Evolutionary conservation across 2,888 invertebrate species (phyloP).

Genomic region (Crocallis elinguaria): DNA sequence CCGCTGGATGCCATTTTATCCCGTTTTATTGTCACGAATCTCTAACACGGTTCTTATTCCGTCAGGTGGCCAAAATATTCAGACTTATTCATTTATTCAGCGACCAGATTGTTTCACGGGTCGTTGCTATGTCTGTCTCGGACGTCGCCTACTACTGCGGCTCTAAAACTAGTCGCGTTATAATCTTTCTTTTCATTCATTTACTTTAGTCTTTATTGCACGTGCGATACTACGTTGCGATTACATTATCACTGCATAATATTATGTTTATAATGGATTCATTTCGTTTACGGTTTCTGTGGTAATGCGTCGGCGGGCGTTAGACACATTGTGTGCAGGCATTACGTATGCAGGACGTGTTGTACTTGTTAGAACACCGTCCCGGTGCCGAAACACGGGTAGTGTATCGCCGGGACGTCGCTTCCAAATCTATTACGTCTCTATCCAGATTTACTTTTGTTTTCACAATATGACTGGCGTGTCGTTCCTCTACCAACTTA

Average conservation of each 20-base stretch:
- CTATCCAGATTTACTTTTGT: constrained; percentile 50
- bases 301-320: constrained; percentile 59
- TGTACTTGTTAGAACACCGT: constrained; percentile 69
- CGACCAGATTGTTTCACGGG: constrained; percentile 52
- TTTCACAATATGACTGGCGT: constrained; percentile 6
- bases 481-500: constrained; percentile 3
- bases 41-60: constrained; percentile 57
- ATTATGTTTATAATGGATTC: constrained; percentile 50
- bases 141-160: constrained; percentile 40
- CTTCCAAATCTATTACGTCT: constrained; percentile 46
- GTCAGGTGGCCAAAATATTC: constrained; percentile 72
- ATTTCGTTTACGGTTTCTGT: constrained; percentile 67
- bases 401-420: constrained; percentile 48
- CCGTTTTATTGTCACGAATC: constrained; percentile 69
- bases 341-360: constrained; percentile 71
- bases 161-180: constrained; percentile 26
- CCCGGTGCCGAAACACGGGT: constrained; percentile 59
- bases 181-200: constrained; percentile 37
- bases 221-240: constrained; percentile 44
- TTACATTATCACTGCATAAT: constrained; percentile 45
- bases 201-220: constrained; percentile 43
- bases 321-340: constrained; percentile 55
- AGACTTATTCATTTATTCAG: constrained; percentile 65
- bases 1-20: constrained; percentile 75
- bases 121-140: constrained; percentile 45